phyloP scores from a whole-genome alignment of 35 echinoderm and acorn worm species.

The Acanthaster planci region DNA sequence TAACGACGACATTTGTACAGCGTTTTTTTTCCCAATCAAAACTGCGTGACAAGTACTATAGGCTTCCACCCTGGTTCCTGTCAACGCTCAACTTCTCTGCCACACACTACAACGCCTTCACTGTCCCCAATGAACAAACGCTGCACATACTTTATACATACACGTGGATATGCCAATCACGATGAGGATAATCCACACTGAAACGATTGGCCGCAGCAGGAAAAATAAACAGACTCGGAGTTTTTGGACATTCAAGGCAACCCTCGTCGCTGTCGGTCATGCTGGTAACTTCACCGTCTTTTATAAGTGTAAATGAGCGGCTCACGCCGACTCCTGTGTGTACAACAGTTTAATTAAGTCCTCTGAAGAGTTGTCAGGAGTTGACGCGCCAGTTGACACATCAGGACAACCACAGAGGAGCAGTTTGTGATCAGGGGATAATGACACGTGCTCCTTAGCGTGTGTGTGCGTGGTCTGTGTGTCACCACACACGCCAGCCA shows the following conservation, averaged over 20 bases:
- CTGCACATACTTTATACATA: too few relatives aligned
- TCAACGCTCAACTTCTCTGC: background rate
- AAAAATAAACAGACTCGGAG: conserved; percentile 15
- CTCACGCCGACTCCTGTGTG: background rate
- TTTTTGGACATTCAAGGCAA: background rate
- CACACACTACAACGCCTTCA: too few relatives aligned
- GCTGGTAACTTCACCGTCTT: background rate
- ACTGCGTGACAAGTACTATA: background rate
- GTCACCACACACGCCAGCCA: too few relatives aligned
- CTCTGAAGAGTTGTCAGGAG: too few relatives aligned
- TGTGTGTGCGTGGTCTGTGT: too few relatives aligned
- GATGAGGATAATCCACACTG: conserved; percentile 6
- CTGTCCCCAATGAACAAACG: too few relatives aligned
- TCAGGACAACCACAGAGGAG: too few relatives aligned
- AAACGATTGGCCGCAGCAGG: conserved; percentile 13
- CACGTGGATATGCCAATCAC: background rate
- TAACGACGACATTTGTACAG: background rate
- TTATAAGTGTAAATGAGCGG: background rate
- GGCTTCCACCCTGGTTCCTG: background rate
- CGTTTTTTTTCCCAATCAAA: background rate
- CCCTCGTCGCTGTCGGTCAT: background rate
- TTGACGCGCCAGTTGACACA: too few relatives aligned
- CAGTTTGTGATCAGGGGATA: too few relatives aligned
- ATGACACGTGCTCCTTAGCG: too few relatives aligned
- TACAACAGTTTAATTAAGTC: background rate